Conservation (phyloP, 2,888 invertebrate species). For the Lasioglossum calceatum region DNA sequence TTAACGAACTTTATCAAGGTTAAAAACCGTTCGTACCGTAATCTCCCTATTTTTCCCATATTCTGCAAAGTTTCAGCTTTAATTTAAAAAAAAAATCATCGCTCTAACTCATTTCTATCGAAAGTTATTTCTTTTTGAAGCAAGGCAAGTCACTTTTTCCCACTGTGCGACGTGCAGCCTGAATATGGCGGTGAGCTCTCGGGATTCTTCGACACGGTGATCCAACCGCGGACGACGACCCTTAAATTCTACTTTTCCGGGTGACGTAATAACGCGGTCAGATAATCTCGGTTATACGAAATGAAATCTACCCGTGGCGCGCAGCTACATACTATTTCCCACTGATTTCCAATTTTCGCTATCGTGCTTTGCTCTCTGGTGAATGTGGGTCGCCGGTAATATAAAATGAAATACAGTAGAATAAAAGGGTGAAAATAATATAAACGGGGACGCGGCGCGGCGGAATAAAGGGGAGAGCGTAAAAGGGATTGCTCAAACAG, state of each 20-base stretch:
- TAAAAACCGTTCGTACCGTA: too few species aligned
- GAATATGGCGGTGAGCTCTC: neutral
- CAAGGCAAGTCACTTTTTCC: too few species aligned
- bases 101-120: too few species aligned
- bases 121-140: too few species aligned
- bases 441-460: neutral
- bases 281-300: constrained; percentile 63
- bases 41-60: too few species aligned
- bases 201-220: constrained; percentile 14
- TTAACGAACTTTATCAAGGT: too few species aligned
- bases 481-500: neutral
- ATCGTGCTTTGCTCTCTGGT: neutral
- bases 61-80: too few species aligned
- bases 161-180: constrained; percentile 11
- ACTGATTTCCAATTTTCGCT: constrained; percentile 78
- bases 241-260: constrained; percentile 43
- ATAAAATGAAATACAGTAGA: neutral
- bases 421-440: constrained; percentile 2
- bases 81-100: too few species aligned
- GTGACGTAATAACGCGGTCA: constrained; percentile 55
- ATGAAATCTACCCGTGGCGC: constrained; percentile 33
- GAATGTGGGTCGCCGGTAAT: neutral
- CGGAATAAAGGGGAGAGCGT: neutral
- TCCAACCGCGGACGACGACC: constrained; percentile 24
- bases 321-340: constrained; percentile 59